These are phyloP conservation scores for Ciona savignyi DNA, from an alignment of 23 tunicate genomes.

Conservation along the genomic window DNA sequence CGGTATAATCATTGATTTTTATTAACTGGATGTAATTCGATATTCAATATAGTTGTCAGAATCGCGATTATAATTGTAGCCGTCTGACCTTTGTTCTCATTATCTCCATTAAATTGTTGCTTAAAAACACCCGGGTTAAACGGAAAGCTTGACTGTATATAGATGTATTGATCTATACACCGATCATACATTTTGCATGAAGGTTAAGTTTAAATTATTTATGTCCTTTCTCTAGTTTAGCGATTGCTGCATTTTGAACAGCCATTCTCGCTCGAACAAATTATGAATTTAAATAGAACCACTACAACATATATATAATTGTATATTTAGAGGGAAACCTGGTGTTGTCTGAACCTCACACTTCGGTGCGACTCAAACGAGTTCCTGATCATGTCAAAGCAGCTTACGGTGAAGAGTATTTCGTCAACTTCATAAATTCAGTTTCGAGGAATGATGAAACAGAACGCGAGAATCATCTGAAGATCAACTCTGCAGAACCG, in stretches of 20 bases:
- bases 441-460: slow-evolving; percentile 21
- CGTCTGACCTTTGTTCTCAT: too few relatives aligned
- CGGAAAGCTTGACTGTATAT: too few relatives aligned
- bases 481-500: slow-evolving; percentile 3
- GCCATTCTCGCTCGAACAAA: neutral
- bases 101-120: too few relatives aligned
- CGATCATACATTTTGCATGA: neutral
- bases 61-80: too few relatives aligned
- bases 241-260: neutral
- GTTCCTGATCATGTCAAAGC: slow-evolving; percentile 52
- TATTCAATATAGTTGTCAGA: too few relatives aligned
- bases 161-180: neutral
- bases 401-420: slow-evolving; percentile 80
- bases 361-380: slow-evolving; percentile 35
- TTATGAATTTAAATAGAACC: too few relatives aligned
- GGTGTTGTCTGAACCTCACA: slow-evolving; percentile 35
- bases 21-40: too few relatives aligned
- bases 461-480: neutral
- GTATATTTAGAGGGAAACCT: slow-evolving; percentile 43
- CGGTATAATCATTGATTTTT: too few relatives aligned
- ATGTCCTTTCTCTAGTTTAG: neutral
- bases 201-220: neutral
- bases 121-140: too few relatives aligned
- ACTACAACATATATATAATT: too few relatives aligned
- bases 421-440: slow-evolving; percentile 60